Evolutionary conservation across 2,888 invertebrate genomes (phyloP), one percentile per base, ranked within the genome.

Genomic region (Chloroclysta siterata): DNA sequence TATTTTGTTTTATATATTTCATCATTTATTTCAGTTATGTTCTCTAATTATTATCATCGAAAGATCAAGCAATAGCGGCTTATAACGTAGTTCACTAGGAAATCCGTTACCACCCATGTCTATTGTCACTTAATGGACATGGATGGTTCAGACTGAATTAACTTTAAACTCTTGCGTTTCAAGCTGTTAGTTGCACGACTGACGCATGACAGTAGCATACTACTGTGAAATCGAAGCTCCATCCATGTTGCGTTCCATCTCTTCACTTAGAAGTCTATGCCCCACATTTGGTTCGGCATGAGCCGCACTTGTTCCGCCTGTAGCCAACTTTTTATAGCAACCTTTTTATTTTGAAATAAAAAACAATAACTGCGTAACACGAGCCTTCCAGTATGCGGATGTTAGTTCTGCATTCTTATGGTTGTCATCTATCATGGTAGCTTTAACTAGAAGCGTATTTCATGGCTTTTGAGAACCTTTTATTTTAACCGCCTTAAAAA

Each of bases 381-480:
- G 90, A 90, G 88, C 88, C 85, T 84, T 75, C 72, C 73, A 87
- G 86, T 75, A 90, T 90, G 90, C 89, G 91, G 90, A 90, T 89
- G 89, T 85, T 61, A 65, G 50, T 52, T 59, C 52, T 79, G 72
- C 74, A 72, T 74, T 67, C 62, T 70, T 66, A n/a, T 13, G 36
- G 11, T 15, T 62, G 54, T 68, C 62, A 67, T 69, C 65, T 53
- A 68, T 67, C 60, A 56, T 54, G 51, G 48, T 46, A 17, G 58
- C 11, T 55, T 61, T 52, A 61, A 58, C 52, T 58, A 65, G 51
- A 57, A n/a, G 57, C 48, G 52, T 50, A 60, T 62, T 59, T 64
- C 46, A 65, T 62, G 52, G 61, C 53, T 60, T 65, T 65, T 60
- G 44, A 52, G 56, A 52, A 42, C 5, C 22, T 36, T 42, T 58